A percentile compares a stretch with the other conserved stretches of the same genome.
Evolutionary conservation across 2,113 vertebrate species (phyloP).

Genomic region (Salvelinus fontinalis): DNA sequence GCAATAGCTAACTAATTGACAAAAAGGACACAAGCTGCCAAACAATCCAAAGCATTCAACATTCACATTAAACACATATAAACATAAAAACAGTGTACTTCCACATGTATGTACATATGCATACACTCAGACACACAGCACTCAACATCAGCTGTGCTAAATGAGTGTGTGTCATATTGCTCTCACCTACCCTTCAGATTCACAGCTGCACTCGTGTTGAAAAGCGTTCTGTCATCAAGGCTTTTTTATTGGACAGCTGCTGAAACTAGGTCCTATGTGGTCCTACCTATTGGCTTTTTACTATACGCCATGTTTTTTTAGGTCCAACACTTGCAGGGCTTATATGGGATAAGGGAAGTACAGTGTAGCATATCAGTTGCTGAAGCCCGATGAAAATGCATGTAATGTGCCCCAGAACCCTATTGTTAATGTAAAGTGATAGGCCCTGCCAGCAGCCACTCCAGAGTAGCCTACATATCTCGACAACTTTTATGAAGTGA

Average conservation of each 20-base stretch:
- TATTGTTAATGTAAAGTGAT: conserved; percentile 62
- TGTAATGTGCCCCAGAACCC: conserved; percentile 57
- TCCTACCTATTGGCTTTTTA: conserved; percentile 60
- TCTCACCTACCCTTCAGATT: conserved; percentile 46
- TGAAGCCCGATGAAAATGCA: conserved; percentile 57
- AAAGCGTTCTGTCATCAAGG: conserved; percentile 60
- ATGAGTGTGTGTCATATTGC: conserved; percentile 22
- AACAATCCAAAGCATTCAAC: not conserved
- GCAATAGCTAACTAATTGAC: not conserved
- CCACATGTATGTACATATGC: not conserved
- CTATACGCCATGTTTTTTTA: conserved; percentile 50
- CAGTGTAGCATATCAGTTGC: conserved; percentile 55
- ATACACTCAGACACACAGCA: conserved; percentile 10
- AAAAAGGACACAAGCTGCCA: not conserved
- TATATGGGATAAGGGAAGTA: conserved; percentile 59
- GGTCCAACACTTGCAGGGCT: conserved; percentile 59
- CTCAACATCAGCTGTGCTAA: conserved; percentile 45
- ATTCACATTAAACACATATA: not conserved
- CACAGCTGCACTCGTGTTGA: conserved; percentile 69
- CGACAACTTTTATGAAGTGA: conserved; percentile 59
- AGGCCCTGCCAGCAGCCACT: conserved; percentile 41
- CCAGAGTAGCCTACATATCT: conserved; percentile 32
- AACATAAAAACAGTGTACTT: not conserved
- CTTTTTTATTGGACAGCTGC: conserved; percentile 70
- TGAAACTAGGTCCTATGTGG: conserved; percentile 36